Evolutionary conservation across 2,888 invertebrate species (phyloP).

Genomic region (Mimachlamys varia): DNA sequence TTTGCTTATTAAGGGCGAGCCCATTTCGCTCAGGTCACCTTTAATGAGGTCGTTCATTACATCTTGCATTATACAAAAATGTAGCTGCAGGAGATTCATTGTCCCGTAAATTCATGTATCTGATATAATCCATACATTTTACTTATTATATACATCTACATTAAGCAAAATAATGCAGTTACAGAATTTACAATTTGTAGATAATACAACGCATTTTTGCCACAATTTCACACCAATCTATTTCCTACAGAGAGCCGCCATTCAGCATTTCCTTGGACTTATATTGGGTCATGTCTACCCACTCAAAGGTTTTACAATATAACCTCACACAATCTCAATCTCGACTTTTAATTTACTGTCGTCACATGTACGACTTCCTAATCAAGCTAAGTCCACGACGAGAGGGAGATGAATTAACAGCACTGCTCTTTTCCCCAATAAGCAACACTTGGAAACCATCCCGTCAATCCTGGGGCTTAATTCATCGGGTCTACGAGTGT

Average conservation of each 20-base stretch:
- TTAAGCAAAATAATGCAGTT: too few species aligned
- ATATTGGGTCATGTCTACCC: background rate
- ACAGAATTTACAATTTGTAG: too few species aligned
- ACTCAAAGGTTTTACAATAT: slow-evolving; percentile 6
- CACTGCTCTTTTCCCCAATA: background rate
- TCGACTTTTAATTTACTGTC: slow-evolving; percentile 22
- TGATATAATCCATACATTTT: too few species aligned
- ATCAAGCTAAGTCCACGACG: slow-evolving; percentile 23
- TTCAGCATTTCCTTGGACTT: background rate
- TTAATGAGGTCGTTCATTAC: too few species aligned
- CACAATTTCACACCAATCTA: background rate
- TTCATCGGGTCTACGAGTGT: background rate
- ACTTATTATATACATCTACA: too few species aligned
- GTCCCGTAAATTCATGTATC: too few species aligned
- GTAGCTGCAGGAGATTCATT: too few species aligned
- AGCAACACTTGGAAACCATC: slow-evolving; percentile 21
- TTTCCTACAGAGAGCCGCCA: background rate
- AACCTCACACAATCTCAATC: background rate
- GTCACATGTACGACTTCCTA: slow-evolving; percentile 18
- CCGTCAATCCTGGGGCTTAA: slow-evolving; percentile 14
- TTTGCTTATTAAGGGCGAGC: too few species aligned
- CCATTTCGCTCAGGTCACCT: too few species aligned
- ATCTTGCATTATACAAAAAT: too few species aligned
- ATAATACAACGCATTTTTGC: too few species aligned
- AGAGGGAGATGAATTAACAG: slow-evolving; percentile 19